phyloP scores from a whole-genome alignment of 2,113 vertebrate species.

The Apteryx mantelli region DNA sequence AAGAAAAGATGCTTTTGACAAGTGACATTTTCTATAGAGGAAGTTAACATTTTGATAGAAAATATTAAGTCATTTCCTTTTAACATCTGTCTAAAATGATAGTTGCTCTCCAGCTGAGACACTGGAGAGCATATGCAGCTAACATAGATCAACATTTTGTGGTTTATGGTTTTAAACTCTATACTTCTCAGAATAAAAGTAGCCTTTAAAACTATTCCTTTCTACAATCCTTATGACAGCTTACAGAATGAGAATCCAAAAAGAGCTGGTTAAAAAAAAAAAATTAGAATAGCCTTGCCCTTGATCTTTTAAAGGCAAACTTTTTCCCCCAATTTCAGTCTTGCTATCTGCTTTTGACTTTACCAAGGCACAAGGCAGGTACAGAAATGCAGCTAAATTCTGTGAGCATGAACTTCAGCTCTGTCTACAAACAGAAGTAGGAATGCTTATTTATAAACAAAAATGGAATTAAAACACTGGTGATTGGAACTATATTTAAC shows the following conservation, averaged over 20 bases:
- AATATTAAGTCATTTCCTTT: conserved; percentile 53
- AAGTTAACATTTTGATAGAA: conserved; percentile 23
- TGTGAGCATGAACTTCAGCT: neutral
- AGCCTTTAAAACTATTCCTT: neutral
- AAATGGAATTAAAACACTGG: neutral
- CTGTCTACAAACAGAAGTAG: neutral
- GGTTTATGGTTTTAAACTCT: neutral
- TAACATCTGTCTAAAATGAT: neutral
- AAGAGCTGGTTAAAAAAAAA: neutral
- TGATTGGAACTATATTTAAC: neutral
- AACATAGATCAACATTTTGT: neutral
- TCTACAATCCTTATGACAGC: neutral
- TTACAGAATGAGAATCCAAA: neutral
- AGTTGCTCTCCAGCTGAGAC: neutral
- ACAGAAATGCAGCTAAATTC: neutral
- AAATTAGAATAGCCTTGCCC: neutral
- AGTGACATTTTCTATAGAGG: conserved; percentile 16
- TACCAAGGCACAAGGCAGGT: neutral
- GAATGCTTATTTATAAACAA: neutral
- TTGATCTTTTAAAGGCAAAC: neutral
- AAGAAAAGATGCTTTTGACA: conserved; percentile 11
- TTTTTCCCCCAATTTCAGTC: neutral
- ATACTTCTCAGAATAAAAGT: neutral
- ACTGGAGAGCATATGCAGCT: neutral
- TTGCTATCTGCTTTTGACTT: neutral